Conservation (phyloP, 1,140 invertebrate species). For the Leptopilina clavipes region DNA sequence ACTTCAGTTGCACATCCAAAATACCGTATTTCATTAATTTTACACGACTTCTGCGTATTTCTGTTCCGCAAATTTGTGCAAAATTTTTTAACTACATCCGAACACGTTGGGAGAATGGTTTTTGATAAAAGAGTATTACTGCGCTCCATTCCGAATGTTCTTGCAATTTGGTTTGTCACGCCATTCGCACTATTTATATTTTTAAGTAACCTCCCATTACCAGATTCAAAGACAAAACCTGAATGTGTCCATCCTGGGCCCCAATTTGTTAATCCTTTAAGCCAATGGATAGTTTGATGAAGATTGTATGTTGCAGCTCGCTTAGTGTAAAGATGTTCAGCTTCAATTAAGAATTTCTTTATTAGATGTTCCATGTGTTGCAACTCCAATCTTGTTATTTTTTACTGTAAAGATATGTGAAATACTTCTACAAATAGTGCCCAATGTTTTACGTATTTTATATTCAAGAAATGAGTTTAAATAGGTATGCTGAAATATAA, state of each 20-base stretch:
- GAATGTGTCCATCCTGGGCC: constrained; percentile 32
- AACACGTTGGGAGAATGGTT: neutral
- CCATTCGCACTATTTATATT: constrained; percentile 28
- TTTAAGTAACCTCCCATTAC: constrained; percentile 11
- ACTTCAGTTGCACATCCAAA: neutral
- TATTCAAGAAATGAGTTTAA: neutral
- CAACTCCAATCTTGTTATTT: neutral
- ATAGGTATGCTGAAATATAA: constrained; percentile 24
- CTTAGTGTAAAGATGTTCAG: neutral
- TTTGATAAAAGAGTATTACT: neutral
- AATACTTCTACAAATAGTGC: neutral
- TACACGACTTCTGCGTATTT: neutral
- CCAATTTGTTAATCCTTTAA: constrained; percentile 12
- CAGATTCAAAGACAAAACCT: constrained; percentile 32
- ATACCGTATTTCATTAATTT: neutral
- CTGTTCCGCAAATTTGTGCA: neutral
- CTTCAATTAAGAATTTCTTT: constrained; percentile 1
- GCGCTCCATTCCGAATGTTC: neutral
- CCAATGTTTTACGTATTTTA: neutral
- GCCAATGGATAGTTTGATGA: constrained; percentile 22
- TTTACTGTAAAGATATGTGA: neutral
- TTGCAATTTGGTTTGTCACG: neutral
- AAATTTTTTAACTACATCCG: neutral
- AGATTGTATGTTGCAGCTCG: constrained; percentile 25
- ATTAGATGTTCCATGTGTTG: neutral